These are phyloP conservation scores for Kryphioiulus occultus DNA, from an alignment of 2,888 invertebrate species.

Conservation along the genomic window DNA sequence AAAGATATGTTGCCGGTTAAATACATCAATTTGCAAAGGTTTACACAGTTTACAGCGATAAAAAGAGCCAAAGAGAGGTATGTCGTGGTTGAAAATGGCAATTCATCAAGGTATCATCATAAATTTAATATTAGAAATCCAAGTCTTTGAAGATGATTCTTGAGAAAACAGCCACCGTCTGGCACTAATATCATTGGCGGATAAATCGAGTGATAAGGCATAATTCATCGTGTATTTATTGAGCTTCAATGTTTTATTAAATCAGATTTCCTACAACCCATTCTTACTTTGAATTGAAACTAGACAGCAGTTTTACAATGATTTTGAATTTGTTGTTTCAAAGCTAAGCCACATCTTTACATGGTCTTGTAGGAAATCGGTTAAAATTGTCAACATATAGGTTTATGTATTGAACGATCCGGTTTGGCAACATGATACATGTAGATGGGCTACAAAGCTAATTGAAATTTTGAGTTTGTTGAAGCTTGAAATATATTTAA, in stretches of 20 bases:
- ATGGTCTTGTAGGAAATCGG: background rate
- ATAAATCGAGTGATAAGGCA: background rate
- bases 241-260: background rate
- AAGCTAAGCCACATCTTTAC: background rate
- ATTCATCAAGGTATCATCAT: background rate
- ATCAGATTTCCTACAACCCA: background rate
- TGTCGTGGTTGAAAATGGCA: background rate
- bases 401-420: background rate
- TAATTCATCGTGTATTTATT: background rate
- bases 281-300: background rate
- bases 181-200: background rate
- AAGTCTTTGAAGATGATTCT: background rate
- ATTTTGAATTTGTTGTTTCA: background rate
- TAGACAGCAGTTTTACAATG: background rate
- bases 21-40: too few relatives aligned
- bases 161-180: background rate
- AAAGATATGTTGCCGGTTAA: too few relatives aligned
- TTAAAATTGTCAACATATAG: constrained; percentile 3
- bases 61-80: background rate
- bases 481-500: constrained; percentile 30
- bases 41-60: background rate
- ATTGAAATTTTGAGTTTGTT: constrained; percentile 19
- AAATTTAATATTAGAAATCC: background rate
- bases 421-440: background rate
- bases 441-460: background rate